A percentile compares a stretch with the other conserved stretches of the same genome.
These are phyloP conservation scores for Ramphastos sulfuratus DNA, from an alignment of 2,113 vertebrate species.

Conservation along the genomic window DNA sequence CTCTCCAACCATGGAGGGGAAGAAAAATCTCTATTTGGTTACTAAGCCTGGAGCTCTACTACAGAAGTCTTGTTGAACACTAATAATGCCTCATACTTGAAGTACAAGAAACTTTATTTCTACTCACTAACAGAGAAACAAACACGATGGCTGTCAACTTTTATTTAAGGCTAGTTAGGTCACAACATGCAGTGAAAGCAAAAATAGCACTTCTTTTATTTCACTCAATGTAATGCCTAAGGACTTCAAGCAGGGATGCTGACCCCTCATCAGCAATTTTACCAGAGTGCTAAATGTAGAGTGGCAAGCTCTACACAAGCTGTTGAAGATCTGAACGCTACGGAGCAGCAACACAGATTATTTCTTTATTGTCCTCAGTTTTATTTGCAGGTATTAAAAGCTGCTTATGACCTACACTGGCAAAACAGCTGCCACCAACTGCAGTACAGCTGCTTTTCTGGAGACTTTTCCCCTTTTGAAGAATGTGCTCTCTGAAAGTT, in stretches of 20 bases:
- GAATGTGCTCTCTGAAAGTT: background rate
- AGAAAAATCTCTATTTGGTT: background rate
- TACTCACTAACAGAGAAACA: background rate
- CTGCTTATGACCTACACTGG: background rate
- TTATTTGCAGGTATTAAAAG: background rate
- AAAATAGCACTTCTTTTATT: background rate
- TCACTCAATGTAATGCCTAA: background rate
- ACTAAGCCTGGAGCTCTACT: background rate
- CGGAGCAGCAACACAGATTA: background rate
- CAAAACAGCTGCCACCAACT: background rate
- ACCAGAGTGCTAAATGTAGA: background rate
- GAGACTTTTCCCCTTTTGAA: background rate
- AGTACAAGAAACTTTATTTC: background rate
- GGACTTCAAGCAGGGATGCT: background rate
- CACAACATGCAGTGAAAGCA: background rate
- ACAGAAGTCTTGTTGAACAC: background rate
- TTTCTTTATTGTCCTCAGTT: background rate
- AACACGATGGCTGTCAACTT: background rate
- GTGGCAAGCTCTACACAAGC: background rate
- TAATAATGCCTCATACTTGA: background rate
- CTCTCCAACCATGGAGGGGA: rapidly evolving
- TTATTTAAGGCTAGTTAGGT: background rate
- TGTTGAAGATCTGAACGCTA: background rate
- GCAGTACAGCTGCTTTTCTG: background rate
- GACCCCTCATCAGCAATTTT: background rate